Base-by-base conservation (phyloP, 2,888 invertebrate genomes). In the Timandra comae region DNA sequence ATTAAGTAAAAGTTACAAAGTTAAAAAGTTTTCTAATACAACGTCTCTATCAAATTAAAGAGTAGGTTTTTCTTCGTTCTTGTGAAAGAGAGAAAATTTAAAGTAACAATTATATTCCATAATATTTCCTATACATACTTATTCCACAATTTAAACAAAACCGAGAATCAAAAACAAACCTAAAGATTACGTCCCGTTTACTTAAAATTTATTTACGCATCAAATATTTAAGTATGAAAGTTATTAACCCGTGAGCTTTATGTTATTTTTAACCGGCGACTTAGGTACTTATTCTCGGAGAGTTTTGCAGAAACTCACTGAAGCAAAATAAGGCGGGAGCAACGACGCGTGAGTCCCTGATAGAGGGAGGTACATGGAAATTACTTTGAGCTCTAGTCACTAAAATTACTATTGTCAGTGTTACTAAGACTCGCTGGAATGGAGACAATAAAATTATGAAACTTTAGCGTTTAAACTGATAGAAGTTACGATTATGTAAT, bases 291-390 rank as follows among this genome's bases (percentile, higher is more conserved):
- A 49, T 58, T 50, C 16, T 43, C 43, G 32, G 42, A 40, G 52
- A 62, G 53, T 57, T 49, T 36, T 46, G 49, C 50, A 47, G 43
- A 56, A 59, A 63, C 45, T 60, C 56, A 58, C 50, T 58, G 62
- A 55, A 60, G 56, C 50, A 62, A 63, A 61, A 49, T 51, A 47
- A 49, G 57, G 56, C 50, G 57, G 40, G 63, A 52, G 48, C 70
- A 74, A 64, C 70, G 74, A 67, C 56, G 69, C 68, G 73, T 73
- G 60, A 67, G 41, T 47, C 42, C 34, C 52, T 43, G 72, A 75
- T 75, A 75, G 63, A 63, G 49, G 16, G 16, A 47, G 46, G 38
- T 47, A 36, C 38, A 27, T 31, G 37, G 43, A 41, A 36, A 42
- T 41, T 44, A 47, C 45, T 50, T 46, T 21, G 27, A 16, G 11